Base-by-base conservation (phyloP, 2,113 vertebrate species). In the Addax nasomaculatus region DNA sequence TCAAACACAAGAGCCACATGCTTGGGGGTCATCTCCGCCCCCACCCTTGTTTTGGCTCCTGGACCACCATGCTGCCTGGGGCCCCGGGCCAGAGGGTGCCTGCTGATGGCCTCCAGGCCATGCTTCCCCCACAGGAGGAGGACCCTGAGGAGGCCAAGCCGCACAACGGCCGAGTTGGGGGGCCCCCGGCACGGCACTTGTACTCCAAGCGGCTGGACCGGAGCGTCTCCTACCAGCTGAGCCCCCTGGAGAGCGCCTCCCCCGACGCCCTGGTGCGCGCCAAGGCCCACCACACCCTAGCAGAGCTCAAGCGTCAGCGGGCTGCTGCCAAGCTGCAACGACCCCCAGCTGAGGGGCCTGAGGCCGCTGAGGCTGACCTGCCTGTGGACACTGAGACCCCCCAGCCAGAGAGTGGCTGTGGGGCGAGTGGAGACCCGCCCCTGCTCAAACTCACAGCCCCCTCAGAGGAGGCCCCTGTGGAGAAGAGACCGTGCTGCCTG, bases 261-360 rank as follows among this genome's bases (percentile, higher is more conserved):
- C 95, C 98, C 0, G 90, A 96, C 0, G 97, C 99, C 93, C 99
- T 99, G 97, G 98, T 95, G 90, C 98, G 97, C 36, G 99, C 99
- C 97, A 99, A 99, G 97, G 99, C 99, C 1, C 99, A 99, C 97
- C 99, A 99, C 55, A 99, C 99, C 0, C 98, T 99, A 67, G 99
- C 99, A 0, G 99, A 99, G 94, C 99, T 99, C 23, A 99, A 99
- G 89, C 99, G 99, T 1, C 99, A 99, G 98, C 98, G 99, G 45
- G 99, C 99, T 0, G 99, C 99, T 0, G 99, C 99, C 53, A 99
- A 99, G 98, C 99, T 99, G 86, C 99, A 99, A 64, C 99, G 99
- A 12, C 98, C 98, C 29, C 98, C 12, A 5, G 90, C 57, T 17
- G 98, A 98, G 98, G 21, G 98, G 95, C 94, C 94, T 0, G 60